Conservation (phyloP, 2,888 invertebrate genomes). For the Lasioglossum lativentre region DNA sequence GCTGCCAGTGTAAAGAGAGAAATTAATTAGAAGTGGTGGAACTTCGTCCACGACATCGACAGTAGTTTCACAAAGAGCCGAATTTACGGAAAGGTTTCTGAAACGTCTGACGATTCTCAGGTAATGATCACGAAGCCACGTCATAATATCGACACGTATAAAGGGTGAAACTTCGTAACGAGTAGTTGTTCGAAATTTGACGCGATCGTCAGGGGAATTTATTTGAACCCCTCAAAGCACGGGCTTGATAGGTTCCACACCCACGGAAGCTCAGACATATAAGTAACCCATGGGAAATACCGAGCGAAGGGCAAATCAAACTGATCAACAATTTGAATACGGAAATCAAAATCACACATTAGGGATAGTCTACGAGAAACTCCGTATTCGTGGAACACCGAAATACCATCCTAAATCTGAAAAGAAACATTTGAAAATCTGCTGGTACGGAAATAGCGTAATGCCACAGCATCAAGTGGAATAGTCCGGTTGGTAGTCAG, state of each 20-base stretch:
- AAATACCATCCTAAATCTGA: neutral
- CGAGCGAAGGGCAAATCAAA: neutral
- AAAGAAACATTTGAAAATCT: neutral
- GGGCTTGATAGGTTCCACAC: neutral
- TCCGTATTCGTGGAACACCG: neutral
- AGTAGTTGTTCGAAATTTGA: slow-evolving; percentile 30
- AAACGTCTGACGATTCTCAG: neutral
- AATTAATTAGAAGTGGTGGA: neutral
- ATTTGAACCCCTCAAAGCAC: neutral
- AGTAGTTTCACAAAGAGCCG: neutral
- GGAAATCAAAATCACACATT: neutral
- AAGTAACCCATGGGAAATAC: neutral
- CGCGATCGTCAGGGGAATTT: slow-evolving; percentile 3
- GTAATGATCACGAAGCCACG: neutral
- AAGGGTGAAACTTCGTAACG: slow-evolving; percentile 5
- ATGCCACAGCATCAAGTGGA: neutral
- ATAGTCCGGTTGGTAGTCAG: neutral
- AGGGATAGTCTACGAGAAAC: neutral
- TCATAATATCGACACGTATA: neutral
- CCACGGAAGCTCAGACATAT: neutral
- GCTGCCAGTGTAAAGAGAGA: neutral
- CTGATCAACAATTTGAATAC: neutral
- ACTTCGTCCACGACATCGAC: neutral
- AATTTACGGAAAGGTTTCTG: neutral
- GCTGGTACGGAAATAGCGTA: neutral